Evolutionary conservation across 2,888 invertebrate species (phyloP).

Genomic region (Hermodice carunculata): DNA sequence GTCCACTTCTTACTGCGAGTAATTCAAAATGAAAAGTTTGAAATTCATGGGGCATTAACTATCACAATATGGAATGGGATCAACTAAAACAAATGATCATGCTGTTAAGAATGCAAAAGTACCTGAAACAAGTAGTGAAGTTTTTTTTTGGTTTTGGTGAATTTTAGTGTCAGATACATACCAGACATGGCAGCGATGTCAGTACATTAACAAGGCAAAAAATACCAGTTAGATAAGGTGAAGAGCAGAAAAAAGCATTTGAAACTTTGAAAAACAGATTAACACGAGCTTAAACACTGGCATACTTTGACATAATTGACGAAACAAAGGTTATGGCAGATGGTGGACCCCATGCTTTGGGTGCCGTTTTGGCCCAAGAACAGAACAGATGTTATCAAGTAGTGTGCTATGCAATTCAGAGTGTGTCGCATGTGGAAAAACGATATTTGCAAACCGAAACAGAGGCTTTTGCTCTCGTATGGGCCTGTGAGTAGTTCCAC

Average conservation of each 20-base stretch:
- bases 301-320: too few relatives aligned
- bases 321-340: slow-evolving; percentile 5
- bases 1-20: too few relatives aligned
- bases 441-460: slow-evolving; percentile 8
- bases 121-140: too few relatives aligned
- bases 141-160: neutral
- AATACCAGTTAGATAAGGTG: neutral
- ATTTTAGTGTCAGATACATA: neutral
- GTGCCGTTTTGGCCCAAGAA: slow-evolving; percentile 4
- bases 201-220: neutral
- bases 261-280: neutral
- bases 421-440: neutral
- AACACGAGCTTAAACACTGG: neutral
- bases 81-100: too few relatives aligned
- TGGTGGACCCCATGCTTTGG: slow-evolving; percentile 5
- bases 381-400: neutral
- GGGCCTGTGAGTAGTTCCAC: too few relatives aligned
- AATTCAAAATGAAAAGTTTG: too few relatives aligned
- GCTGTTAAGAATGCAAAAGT: too few relatives aligned
- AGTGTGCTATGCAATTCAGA: slow-evolving; percentile 1
- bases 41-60: too few relatives aligned
- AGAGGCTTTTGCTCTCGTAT: slow-evolving; percentile 9
- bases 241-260: neutral
- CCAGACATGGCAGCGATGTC: neutral
- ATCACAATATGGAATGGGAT: too few relatives aligned